phyloP scores from a whole-genome alignment of 1,140 invertebrate genomes.

The Drosophila sechellia region DNA sequence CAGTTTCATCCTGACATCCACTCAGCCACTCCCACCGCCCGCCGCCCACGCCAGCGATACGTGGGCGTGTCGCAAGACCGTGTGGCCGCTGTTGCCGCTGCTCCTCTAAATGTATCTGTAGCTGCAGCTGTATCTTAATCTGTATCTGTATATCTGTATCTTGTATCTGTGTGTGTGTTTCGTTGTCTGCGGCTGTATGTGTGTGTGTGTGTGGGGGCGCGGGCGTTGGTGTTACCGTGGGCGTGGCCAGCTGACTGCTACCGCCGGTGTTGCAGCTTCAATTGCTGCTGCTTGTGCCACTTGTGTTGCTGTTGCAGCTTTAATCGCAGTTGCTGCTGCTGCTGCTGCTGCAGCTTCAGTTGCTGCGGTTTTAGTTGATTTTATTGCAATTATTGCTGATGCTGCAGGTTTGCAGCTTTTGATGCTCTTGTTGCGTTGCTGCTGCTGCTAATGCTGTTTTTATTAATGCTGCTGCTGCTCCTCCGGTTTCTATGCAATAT shows the following conservation, averaged over 20 bases:
- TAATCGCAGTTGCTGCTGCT: neutral
- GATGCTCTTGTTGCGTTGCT: neutral
- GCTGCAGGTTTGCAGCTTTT: neutral
- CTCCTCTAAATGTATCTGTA: neutral
- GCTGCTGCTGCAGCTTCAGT: neutral
- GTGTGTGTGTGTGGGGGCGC: neutral
- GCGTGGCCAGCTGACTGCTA: constrained; percentile 9
- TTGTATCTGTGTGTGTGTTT: neutral
- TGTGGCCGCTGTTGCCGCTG: neutral
- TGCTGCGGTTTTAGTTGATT: neutral
- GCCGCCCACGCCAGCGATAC: constrained; percentile 13
- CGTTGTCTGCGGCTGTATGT: neutral
- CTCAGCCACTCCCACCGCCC: constrained; percentile 21
- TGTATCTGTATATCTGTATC: neutral
- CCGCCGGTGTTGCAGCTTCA: neutral
- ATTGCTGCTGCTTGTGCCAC: constrained; percentile 1
- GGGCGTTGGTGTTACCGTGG: constrained; percentile 11
- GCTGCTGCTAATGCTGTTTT: neutral
- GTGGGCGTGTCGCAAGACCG: constrained; percentile 11
- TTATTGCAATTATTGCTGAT: neutral
- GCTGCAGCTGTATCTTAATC: neutral
- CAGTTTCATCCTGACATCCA: constrained; percentile 89
- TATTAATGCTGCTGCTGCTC: constrained; percentile 7
- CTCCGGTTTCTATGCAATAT: neutral
- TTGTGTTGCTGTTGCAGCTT: constrained; percentile 1